A percentile compares a stretch with the other conserved stretches of the same genome.
phyloP scores from a whole-genome alignment of 2,888 invertebrate species.

The Noctuana brunneofusca region DNA sequence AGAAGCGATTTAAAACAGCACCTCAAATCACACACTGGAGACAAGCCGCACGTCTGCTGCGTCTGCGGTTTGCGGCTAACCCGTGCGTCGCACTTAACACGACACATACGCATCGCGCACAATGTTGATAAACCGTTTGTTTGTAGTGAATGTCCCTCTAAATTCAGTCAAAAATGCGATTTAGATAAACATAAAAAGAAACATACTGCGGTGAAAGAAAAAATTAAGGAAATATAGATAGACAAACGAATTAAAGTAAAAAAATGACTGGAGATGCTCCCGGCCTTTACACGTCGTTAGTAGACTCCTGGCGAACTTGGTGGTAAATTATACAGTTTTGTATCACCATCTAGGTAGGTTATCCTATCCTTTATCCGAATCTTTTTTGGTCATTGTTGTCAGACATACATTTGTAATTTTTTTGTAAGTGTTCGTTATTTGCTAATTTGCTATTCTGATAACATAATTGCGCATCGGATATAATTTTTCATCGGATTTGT shows the following conservation, averaged over 20 bases:
- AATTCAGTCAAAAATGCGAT: constrained; percentile 53
- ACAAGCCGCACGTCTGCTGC: constrained; percentile 65
- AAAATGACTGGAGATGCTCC: no score
- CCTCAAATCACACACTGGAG: constrained; percentile 64
- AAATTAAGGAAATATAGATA: constrained; percentile 3
- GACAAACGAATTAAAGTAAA: neutral
- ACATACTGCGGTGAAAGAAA: constrained; percentile 37
- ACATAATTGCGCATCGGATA: no score
- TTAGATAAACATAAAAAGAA: constrained; percentile 55
- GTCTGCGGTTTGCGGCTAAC: constrained; percentile 67
- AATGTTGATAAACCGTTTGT: constrained; percentile 47
- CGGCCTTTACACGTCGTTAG: no score
- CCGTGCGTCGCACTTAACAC: constrained; percentile 68
- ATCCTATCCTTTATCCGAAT: no score
- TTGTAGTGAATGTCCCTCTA: constrained; percentile 52
- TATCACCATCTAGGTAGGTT: no score
- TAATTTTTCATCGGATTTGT: no score
- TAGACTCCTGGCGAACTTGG: no score
- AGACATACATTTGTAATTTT: no score
- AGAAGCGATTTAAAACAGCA: constrained; percentile 76
- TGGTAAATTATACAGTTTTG: no score
- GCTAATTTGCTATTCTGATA: no score
- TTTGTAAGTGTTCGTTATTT: no score
- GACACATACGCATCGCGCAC: constrained; percentile 65
- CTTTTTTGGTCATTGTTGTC: no score